phyloP scores from a whole-genome alignment of 2,113 vertebrate species.

The Chlorodrepanis virens region DNA sequence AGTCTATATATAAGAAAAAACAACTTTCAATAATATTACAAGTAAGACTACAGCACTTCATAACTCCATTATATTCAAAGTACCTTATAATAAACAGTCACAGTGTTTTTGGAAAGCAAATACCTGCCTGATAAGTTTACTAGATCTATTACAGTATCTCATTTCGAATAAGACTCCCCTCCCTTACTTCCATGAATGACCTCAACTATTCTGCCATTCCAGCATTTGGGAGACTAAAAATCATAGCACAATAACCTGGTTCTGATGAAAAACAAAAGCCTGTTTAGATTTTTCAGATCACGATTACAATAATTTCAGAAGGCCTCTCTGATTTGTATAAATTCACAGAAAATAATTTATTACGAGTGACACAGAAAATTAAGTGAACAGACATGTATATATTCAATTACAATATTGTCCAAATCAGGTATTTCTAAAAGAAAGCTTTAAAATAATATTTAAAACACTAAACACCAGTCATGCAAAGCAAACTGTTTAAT shows the following conservation, averaged over 20 bases:
- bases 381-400: background rate
- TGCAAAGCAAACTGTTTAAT: background rate
- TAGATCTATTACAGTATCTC: background rate
- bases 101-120: background rate
- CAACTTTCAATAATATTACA: background rate
- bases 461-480: background rate
- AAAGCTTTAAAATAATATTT: background rate
- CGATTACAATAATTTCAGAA: background rate
- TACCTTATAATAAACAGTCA: background rate
- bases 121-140: background rate
- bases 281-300: background rate
- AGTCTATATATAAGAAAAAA: background rate
- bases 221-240: background rate
- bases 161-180: background rate
- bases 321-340: background rate
- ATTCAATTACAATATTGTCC: background rate
- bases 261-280: background rate
- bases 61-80: background rate
- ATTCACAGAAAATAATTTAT: background rate
- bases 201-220: slow-evolving; percentile 23
- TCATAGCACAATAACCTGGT: background rate
- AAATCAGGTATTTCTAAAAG: background rate
- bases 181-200: background rate
- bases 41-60: background rate
- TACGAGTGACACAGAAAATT: background rate